Evolutionary conservation across 2,113 vertebrate genomes (phyloP).

Genomic region (Sinocyclocheilus maitianheensis): DNA sequence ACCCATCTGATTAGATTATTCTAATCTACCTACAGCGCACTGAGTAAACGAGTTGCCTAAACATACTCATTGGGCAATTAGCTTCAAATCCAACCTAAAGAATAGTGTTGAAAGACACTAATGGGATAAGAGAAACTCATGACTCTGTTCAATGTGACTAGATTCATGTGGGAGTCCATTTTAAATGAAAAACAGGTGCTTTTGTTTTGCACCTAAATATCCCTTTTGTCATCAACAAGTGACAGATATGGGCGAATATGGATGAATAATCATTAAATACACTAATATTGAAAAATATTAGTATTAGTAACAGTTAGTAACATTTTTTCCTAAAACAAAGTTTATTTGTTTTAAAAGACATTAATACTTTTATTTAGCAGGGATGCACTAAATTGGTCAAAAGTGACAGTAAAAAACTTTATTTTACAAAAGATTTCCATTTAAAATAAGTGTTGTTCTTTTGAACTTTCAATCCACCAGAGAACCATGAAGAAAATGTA

Average conservation of each 20-base stretch:
- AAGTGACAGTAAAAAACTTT: not conserved
- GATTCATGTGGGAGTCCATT: not conserved
- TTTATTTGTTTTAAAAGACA: not conserved
- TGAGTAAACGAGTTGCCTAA: slow-evolving; percentile 10
- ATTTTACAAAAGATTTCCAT: not conserved
- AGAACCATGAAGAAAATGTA: not conserved
- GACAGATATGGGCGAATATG: not conserved
- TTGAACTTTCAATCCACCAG: not conserved
- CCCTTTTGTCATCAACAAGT: too few relatives aligned
- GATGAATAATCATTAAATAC: not conserved
- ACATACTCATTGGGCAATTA: slow-evolving; percentile 12
- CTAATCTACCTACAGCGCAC: slow-evolving; percentile 8
- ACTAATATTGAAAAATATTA: not conserved
- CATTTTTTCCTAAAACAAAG: too few relatives aligned
- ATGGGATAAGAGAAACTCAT: not conserved
- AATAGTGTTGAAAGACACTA: not conserved
- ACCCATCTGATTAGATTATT: slow-evolving; percentile 4
- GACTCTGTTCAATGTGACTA: not conserved
- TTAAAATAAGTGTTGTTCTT: not conserved
- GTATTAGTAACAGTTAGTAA: too few relatives aligned
- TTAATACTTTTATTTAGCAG: not conserved
- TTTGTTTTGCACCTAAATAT: too few relatives aligned
- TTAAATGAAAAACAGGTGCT: too few relatives aligned
- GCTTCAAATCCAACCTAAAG: not conserved
- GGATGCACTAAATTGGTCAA: not conserved